Evolutionary conservation across 1,140 invertebrate genomes (phyloP).

Genomic region (Diachasma alloeum): DNA sequence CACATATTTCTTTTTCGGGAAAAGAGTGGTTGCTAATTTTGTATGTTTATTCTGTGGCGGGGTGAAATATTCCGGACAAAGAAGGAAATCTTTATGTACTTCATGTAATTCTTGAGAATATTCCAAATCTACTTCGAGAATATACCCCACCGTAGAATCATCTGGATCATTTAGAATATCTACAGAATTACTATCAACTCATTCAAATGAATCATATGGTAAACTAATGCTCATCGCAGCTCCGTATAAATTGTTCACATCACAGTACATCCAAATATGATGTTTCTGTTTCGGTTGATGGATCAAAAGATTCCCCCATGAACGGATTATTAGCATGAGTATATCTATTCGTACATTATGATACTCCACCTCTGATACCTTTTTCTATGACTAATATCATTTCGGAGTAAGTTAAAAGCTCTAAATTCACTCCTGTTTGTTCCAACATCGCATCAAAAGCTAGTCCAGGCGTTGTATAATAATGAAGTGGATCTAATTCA

Average conservation of each 20-base stretch:
- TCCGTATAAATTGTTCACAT: too few relatives aligned
- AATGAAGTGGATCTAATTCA: too few relatives aligned
- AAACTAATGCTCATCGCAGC: too few relatives aligned
- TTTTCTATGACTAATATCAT: constrained; percentile 48
- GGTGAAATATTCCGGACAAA: neutral
- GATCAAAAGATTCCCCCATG: constrained; percentile 36
- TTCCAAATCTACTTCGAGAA: neutral
- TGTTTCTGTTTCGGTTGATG: constrained; percentile 38
- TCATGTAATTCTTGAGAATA: too few relatives aligned
- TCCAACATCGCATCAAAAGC: too few relatives aligned
- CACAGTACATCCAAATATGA: too few relatives aligned
- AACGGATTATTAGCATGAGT: constrained; percentile 45
- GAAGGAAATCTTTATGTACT: too few relatives aligned
- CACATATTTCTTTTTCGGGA: too few relatives aligned
- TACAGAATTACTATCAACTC: too few relatives aligned
- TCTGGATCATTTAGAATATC: constrained; percentile 25
- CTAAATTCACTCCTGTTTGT: constrained; percentile 53
- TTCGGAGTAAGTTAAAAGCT: constrained; percentile 61
- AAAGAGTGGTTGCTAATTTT: neutral
- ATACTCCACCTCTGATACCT: constrained; percentile 37
- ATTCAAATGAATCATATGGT: too few relatives aligned
- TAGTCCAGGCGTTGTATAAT: too few relatives aligned
- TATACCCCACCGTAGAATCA: neutral
- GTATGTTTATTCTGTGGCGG: neutral
- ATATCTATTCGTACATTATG: constrained; percentile 52